phyloP scores from a whole-genome alignment of 2,888 invertebrate species.

The Ceraclea dissimilis region DNA sequence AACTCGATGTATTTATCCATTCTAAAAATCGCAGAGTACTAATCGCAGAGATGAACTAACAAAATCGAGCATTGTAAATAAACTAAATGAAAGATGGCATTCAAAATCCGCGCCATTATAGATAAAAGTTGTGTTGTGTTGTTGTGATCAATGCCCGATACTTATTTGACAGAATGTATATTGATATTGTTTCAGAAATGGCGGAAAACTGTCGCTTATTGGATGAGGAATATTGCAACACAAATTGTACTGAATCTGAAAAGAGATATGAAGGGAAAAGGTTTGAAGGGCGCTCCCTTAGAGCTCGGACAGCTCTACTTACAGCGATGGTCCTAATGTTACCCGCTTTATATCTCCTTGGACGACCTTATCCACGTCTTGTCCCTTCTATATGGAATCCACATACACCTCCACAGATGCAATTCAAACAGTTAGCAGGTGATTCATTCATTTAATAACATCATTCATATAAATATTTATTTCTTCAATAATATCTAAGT shows the following conservation, averaged over 20 bases:
- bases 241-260: background rate
- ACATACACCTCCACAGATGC: background rate
- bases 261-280: background rate
- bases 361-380: conserved; percentile 8
- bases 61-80: no score
- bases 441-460: background rate
- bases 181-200: background rate
- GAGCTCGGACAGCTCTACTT: conserved; percentile 9
- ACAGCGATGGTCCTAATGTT: conserved; percentile 13
- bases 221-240: background rate
- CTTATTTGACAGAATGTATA: no score
- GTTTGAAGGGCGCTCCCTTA: background rate
- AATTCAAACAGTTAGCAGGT: background rate
- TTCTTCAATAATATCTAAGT: no score
- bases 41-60: no score
- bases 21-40: no score
- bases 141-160: no score
- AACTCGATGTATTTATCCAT: no score
- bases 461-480: no score
- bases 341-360: conserved; percentile 15
- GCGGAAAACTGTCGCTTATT: background rate
- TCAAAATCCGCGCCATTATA: no score
- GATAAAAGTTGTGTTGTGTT: no score
- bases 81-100: no score
- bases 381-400: conserved; percentile 5